Evolutionary conservation across 2,113 vertebrate species (phyloP).

Genomic region (Crotalus horridus): DNA sequence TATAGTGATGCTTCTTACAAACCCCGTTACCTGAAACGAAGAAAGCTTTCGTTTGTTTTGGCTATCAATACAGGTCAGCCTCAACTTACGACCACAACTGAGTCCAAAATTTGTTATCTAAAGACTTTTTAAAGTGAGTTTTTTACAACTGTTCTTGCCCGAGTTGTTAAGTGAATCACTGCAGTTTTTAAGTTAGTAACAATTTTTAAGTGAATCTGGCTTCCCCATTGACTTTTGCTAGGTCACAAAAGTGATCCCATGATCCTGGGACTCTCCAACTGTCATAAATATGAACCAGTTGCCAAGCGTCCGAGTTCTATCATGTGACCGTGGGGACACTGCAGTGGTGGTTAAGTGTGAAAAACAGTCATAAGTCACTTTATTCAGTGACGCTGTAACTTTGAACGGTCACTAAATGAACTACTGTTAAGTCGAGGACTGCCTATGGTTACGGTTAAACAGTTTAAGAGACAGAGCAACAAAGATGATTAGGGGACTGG

Average conservation of each 20-base stretch:
- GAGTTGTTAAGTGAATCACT: neutral
- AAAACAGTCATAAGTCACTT: neutral
- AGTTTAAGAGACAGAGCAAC: neutral
- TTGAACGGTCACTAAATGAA: neutral
- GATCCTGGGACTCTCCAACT: rapidly evolving
- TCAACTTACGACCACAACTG: neutral
- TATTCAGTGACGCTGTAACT: neutral
- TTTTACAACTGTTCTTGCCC: neutral
- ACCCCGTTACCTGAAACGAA: neutral
- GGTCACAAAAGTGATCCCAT: neutral
- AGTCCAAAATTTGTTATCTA: neutral
- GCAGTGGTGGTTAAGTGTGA: neutral
- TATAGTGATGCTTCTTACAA: neutral
- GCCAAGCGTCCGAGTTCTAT: neutral
- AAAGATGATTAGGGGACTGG: too few relatives aligned
- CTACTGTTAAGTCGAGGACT: neutral
- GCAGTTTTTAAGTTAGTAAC: neutral
- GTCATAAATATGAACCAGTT: neutral
- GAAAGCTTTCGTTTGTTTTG: neutral
- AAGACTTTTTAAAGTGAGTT: neutral
- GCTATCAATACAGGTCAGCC: neutral
- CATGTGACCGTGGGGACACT: neutral
- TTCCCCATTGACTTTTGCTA: neutral
- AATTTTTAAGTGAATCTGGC: neutral
- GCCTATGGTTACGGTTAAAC: neutral